Conservation (phyloP, 1,140 invertebrate species). For the Drosophila guanche region DNA sequence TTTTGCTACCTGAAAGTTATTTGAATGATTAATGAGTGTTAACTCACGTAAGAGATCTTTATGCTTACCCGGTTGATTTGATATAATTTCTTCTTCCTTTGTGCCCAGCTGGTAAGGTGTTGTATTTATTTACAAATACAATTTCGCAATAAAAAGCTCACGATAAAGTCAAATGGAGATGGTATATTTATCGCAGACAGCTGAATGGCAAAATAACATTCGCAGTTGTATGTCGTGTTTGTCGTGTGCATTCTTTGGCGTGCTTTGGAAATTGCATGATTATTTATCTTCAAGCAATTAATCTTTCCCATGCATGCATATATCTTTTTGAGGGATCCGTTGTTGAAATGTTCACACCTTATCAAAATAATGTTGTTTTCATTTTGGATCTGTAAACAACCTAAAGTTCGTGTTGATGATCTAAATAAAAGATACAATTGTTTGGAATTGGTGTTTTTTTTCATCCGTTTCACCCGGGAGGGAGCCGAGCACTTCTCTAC, state of each 20-base stretch:
- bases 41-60: neutral
- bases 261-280: neutral
- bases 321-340: too few relatives aligned
- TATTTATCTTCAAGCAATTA: too few relatives aligned
- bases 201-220: neutral
- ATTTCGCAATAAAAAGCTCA: constrained; percentile 10
- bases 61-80: neutral
- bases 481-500: too few relatives aligned
- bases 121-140: constrained; percentile 5
- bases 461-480: neutral
- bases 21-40: neutral
- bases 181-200: neutral
- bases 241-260: neutral
- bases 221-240: too few relatives aligned
- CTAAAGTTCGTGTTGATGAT: constrained; percentile 14
- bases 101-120: too few relatives aligned
- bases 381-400: constrained; percentile 8
- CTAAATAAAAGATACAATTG: constrained; percentile 28
- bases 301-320: too few relatives aligned
- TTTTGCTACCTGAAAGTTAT: neutral
- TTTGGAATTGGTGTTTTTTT: constrained; percentile 37
- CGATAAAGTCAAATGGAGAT: constrained; percentile 5
- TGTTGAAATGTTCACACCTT: constrained; percentile 1
- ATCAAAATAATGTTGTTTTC: constrained; percentile 30
- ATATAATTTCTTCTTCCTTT: neutral